Evolutionary conservation across 2,113 vertebrate genomes (phyloP).

Genomic region (Casuarius casuarius): DNA sequence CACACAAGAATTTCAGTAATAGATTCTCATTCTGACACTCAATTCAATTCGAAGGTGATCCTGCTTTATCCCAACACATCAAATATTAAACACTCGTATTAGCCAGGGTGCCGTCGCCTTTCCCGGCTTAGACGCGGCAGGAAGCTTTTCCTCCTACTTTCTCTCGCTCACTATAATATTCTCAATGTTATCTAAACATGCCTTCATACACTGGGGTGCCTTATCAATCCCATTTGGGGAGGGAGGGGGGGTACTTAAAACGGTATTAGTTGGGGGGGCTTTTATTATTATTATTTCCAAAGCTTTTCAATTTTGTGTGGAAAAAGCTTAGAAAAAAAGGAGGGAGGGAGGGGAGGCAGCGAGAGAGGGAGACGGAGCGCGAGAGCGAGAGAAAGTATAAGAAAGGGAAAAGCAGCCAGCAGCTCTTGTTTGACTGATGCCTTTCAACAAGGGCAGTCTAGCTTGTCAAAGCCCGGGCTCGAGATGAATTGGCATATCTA

Average conservation of each 20-base stretch:
- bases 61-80: conserved; percentile 99
- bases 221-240: conserved; percentile 82
- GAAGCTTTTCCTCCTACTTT: conserved; percentile 75
- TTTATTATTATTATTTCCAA: conserved; percentile 82
- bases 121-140: conserved; percentile 87
- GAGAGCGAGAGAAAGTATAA: conserved; percentile 80
- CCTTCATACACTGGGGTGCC: conserved; percentile 83
- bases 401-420: conserved; percentile 77
- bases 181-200: conserved; percentile 95
- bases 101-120: conserved; percentile 96
- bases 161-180: conserved; percentile 86
- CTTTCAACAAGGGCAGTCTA: conserved; percentile 99
- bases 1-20: conserved; percentile 97
- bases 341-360: conserved; percentile 63
- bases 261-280: conserved; percentile 78
- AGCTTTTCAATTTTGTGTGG: conserved; percentile 88
- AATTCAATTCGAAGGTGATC: conserved; percentile 99
- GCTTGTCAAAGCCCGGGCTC: conserved; percentile 95
- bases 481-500: conserved; percentile 98
- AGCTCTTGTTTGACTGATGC: conserved; percentile 91
- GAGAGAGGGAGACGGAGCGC: conserved; percentile 62
- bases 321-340: conserved; percentile 84
- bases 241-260: conserved; percentile 79
- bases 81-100: conserved; percentile 99
- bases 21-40: conserved; percentile 99